Evolutionary conservation across 2,113 vertebrate species (phyloP).

Genomic region (Phaetusa simplex): DNA sequence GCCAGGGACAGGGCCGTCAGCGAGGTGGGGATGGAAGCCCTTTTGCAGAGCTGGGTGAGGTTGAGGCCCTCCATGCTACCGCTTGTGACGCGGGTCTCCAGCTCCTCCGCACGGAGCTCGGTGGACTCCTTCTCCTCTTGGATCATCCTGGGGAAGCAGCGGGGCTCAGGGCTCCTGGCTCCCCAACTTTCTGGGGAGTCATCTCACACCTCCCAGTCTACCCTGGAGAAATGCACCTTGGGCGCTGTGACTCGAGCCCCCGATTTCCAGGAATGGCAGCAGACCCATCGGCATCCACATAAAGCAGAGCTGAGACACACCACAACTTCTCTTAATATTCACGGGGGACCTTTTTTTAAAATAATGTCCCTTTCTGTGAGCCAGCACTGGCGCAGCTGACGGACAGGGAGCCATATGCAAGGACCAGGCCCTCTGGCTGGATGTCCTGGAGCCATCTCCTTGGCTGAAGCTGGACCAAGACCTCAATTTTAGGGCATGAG

Average conservation of each 20-base stretch:
- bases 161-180: not conserved
- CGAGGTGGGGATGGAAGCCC: constrained; percentile 89
- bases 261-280: fast-evolving
- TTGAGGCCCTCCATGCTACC: constrained; percentile 95
- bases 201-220: not conserved
- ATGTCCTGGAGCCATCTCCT: not conserved
- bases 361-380: not conserved
- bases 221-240: not conserved
- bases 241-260: not conserved
- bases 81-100: constrained; percentile 90
- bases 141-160: constrained; percentile 84
- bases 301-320: not conserved
- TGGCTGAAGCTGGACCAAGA: not conserved
- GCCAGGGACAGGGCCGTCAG: constrained; percentile 92
- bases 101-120: constrained; percentile 88
- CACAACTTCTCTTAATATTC: not conserved
- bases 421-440: not conserved
- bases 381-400: not conserved
- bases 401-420: not conserved
- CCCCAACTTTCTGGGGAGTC: not conserved
- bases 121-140: constrained; percentile 96
- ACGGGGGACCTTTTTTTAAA: not conserved
- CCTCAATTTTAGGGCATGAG: not conserved
- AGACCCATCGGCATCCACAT: not conserved
- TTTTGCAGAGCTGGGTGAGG: constrained; percentile 85